These are phyloP conservation scores for Poeciliopsis presidionis DNA, from an alignment of 2,797 vertebrate genomes.

Conservation along the genomic window DNA sequence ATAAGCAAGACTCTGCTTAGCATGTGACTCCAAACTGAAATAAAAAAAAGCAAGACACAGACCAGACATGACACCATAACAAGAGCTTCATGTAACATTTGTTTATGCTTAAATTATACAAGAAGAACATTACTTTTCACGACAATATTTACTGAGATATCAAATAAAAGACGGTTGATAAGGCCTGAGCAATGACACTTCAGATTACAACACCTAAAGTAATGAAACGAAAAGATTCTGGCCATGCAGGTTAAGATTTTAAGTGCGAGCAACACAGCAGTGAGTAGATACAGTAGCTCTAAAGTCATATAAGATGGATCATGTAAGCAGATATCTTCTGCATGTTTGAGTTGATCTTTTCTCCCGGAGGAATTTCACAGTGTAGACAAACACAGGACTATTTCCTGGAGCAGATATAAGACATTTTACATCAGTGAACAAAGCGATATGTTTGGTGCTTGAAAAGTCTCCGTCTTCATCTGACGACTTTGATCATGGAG, in stretches of 20 bases:
- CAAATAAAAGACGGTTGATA: slow-evolving; percentile 37
- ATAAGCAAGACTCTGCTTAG: slow-evolving; percentile 38
- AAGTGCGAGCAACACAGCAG: slow-evolving; percentile 72
- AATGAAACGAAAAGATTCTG: slow-evolving; percentile 58
- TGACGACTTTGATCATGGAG: slow-evolving; percentile 35
- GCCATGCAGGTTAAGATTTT: slow-evolving; percentile 76
- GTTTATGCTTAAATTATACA: slow-evolving; percentile 34
- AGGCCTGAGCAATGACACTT: slow-evolving; percentile 61
- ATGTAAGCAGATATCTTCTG: slow-evolving; percentile 45
- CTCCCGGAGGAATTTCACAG: slow-evolving; percentile 71
- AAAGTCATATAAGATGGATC: slow-evolving; percentile 40
- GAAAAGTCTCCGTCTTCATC: slow-evolving; percentile 36
- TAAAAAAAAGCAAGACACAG: slow-evolving; percentile 43
- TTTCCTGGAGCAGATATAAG: slow-evolving; percentile 69
- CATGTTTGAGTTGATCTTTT: slow-evolving; percentile 44
- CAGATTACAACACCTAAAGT: slow-evolving; percentile 63
- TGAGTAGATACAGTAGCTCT: slow-evolving; percentile 45
- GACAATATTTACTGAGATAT: slow-evolving; percentile 46
- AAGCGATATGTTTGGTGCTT: slow-evolving; percentile 63
- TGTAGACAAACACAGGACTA: slow-evolving; percentile 74
- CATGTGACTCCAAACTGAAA: slow-evolving; percentile 49
- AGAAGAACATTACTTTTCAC: slow-evolving; percentile 19
- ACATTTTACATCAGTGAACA: slow-evolving; percentile 69
- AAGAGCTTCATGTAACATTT: slow-evolving; percentile 32
- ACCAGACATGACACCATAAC: slow-evolving; percentile 46